A percentile compares a stretch with the other conserved stretches of the same genome.
Conservation (phyloP, 2,888 invertebrate species). For the Lucinisca nassula region DNA sequence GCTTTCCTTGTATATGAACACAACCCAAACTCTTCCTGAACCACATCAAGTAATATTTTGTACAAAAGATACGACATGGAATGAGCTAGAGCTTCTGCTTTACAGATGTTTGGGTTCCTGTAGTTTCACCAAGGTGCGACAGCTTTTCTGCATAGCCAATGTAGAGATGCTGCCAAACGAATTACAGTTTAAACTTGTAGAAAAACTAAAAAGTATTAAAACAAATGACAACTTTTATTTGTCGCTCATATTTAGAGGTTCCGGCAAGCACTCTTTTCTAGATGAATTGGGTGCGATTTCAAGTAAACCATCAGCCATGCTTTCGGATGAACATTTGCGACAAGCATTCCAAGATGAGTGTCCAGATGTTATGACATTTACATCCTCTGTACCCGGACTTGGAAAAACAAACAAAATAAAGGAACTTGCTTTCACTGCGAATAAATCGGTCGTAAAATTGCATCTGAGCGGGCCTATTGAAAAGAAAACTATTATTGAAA, state of each 20-base stretch:
- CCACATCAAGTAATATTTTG: slow-evolving; percentile 74
- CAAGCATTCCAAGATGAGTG: slow-evolving; percentile 46
- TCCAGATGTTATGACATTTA: slow-evolving; percentile 55
- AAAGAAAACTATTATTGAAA: slow-evolving; percentile 49
- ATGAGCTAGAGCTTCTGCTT: slow-evolving; percentile 70
- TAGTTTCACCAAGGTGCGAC: background rate
- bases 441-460: slow-evolving; percentile 48
- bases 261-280: slow-evolving; percentile 69
- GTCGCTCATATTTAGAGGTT: slow-evolving; percentile 73
- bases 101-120: slow-evolving; percentile 61
- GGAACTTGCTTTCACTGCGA: slow-evolving; percentile 36
- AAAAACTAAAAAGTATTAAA: slow-evolving; percentile 41
- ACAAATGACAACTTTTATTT: slow-evolving; percentile 36
- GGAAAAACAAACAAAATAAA: slow-evolving; percentile 71
- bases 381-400: slow-evolving; percentile 72
- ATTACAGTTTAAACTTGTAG: slow-evolving; percentile 69
- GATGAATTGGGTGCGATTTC: slow-evolving; percentile 38
- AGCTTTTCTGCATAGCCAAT: slow-evolving; percentile 71
- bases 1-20: slow-evolving; percentile 67
- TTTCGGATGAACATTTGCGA: slow-evolving; percentile 33
- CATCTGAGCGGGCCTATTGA: slow-evolving; percentile 73
- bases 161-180: slow-evolving; percentile 71
- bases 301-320: background rate
- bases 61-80: slow-evolving; percentile 64
- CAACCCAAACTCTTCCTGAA: slow-evolving; percentile 67